Evolutionary conservation across 2,113 vertebrate genomes (phyloP).

Genomic region (Loxodonta africana): DNA sequence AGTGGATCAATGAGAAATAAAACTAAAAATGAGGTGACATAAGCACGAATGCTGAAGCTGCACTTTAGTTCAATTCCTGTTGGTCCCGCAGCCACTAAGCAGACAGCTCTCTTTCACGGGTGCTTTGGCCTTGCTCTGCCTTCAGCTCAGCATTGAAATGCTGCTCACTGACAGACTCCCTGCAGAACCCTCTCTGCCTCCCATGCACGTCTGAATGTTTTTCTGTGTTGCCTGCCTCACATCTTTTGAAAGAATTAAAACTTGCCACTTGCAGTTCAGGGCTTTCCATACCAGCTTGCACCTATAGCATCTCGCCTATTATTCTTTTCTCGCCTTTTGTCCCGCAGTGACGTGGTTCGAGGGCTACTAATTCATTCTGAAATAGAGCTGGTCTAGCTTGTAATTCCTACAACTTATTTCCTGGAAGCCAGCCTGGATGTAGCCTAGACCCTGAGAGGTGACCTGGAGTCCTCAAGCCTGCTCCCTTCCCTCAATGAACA

Average conservation of each 20-base stretch:
- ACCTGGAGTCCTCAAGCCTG: not conserved
- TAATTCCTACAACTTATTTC: not conserved
- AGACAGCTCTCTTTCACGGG: not conserved
- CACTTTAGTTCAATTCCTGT: not conserved
- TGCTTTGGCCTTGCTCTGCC: not conserved
- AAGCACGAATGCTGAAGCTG: not conserved
- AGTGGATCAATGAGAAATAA: not conserved
- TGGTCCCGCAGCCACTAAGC: not conserved
- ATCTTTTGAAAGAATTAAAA: not conserved
- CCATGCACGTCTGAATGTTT: rapidly evolving
- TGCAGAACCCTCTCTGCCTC: not conserved
- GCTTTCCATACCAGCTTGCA: not conserved
- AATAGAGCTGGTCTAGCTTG: not conserved
- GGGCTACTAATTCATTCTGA: not conserved
- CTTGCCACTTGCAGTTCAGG: rapidly evolving
- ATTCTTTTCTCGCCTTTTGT: not conserved
- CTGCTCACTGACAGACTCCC: not conserved
- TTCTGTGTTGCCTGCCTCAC: not conserved
- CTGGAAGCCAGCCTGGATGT: not conserved
- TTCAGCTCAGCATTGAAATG: not conserved
- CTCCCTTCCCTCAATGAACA: rapidly evolving
- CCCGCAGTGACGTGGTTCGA: not conserved
- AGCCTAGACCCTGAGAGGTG: not conserved
- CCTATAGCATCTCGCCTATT: not conserved
- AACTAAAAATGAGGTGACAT: not conserved